These are phyloP conservation scores for Drosophila subobscura DNA, from an alignment of 1,140 invertebrate species.

Conservation along the genomic window DNA sequence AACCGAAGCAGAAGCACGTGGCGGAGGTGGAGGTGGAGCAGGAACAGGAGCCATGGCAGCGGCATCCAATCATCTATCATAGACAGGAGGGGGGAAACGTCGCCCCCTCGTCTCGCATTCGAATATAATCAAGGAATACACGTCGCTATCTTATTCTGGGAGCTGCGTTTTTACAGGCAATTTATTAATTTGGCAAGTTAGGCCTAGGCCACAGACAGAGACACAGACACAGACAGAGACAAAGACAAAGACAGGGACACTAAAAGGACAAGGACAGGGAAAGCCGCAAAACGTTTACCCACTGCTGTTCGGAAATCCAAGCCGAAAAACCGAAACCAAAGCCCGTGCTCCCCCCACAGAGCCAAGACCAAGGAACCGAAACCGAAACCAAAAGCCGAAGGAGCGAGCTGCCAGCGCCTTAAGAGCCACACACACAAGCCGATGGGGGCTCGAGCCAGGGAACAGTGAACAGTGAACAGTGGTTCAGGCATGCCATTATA, in stretches of 20 bases:
- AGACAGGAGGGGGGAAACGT: neutral
- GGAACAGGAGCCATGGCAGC: constrained; percentile 28
- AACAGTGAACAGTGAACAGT: constrained; percentile 28
- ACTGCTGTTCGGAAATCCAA: constrained; percentile 32
- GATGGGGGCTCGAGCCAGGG: constrained; percentile 4
- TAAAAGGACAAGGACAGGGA: constrained; percentile 3
- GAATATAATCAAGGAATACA: constrained; percentile 70
- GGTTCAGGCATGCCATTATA: neutral
- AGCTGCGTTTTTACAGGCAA: constrained; percentile 71
- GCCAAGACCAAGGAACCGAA: neutral
- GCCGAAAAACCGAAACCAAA: constrained; percentile 25
- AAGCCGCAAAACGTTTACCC: constrained; percentile 71
- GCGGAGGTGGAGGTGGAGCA: neutral
- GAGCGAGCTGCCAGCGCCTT: constrained; percentile 18
- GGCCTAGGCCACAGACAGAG: constrained; percentile 27
- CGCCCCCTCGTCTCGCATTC: constrained; percentile 45
- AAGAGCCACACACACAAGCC: constrained; percentile 5
- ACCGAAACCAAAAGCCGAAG: constrained; percentile 37
- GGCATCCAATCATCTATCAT: constrained; percentile 58
- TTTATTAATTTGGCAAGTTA: constrained; percentile 74
- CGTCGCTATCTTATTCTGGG: constrained; percentile 44
- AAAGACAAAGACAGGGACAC: constrained; percentile 8
- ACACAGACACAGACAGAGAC: constrained; percentile 1
- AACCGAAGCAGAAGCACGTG: neutral
- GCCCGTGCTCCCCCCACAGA: neutral